These are phyloP conservation scores for Chondrilla cf. caribensis DNA, from an alignment of 37 sponge, comb jelly and placozoan genomes.

Conservation along the genomic window DNA sequence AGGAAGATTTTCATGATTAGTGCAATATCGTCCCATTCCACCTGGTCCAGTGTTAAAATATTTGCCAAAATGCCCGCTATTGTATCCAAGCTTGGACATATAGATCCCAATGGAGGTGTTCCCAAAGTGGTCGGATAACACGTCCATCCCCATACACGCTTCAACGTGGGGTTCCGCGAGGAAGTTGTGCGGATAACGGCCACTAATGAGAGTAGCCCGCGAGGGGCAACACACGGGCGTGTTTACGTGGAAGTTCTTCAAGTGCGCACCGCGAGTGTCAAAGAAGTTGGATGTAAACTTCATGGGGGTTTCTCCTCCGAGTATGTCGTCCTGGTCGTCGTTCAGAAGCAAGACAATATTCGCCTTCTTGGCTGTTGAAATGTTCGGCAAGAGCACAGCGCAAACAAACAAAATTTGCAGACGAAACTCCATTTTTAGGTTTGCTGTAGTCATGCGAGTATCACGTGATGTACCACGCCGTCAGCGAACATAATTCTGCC, in stretches of 20 bases:
- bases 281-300: constrained; percentile 26
- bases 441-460: too few relatives aligned
- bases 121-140: constrained; percentile 24
- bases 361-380: neutral
- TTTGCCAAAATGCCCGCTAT: constrained; percentile 73
- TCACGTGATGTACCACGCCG: too few relatives aligned
- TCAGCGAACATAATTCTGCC: too few relatives aligned
- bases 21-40: constrained; percentile 44
- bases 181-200: constrained; percentile 68
- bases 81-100: constrained; percentile 55
- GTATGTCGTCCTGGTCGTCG: constrained; percentile 68
- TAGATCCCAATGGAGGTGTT: constrained; percentile 43
- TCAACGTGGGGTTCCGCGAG: neutral
- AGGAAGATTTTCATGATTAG: constrained; percentile 23
- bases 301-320: constrained; percentile 61
- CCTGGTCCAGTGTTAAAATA: constrained; percentile 32
- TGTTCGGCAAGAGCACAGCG: too few relatives aligned
- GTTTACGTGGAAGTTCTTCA: constrained; percentile 70
- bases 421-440: too few relatives aligned
- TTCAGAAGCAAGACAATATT: constrained; percentile 67
- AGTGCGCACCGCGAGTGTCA: constrained; percentile 6
- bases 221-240: constrained; percentile 84
- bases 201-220: constrained; percentile 56
- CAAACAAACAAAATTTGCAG: too few relatives aligned
- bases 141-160: constrained; percentile 66